Percentiles rank a stretch among this genome's conserved stretches.
Conservation (phyloP, 2,797 vertebrate species). For the Astyanax mexicanus region DNA sequence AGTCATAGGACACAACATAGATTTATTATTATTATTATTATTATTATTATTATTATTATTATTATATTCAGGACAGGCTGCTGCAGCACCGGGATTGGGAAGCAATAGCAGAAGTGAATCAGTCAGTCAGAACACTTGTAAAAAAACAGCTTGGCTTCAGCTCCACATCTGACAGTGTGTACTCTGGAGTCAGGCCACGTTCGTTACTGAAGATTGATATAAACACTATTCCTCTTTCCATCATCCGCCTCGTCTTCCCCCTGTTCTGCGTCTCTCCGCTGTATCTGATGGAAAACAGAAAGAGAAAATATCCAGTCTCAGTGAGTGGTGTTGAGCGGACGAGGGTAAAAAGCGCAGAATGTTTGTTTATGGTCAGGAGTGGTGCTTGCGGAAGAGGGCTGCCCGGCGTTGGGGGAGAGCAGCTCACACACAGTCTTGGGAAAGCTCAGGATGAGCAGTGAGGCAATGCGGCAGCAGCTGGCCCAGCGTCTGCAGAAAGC, state of each 20-base stretch:
- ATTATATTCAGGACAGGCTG: background rate
- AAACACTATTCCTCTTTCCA: constrained; percentile 23
- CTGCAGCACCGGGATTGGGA: background rate
- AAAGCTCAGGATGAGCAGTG: constrained; percentile 43
- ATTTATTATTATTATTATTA: too few species aligned
- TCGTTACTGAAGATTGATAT: constrained; percentile 23
- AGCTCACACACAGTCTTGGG: constrained; percentile 28
- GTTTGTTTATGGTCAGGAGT: constrained; percentile 66
- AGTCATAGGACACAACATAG: too few species aligned
- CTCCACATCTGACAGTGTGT: constrained; percentile 1
- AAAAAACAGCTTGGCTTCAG: background rate
- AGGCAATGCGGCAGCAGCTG: constrained; percentile 36
- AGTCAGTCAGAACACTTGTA: background rate
- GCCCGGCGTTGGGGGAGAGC: background rate
- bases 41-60: too few species aligned
- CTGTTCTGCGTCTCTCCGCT: constrained; percentile 8
- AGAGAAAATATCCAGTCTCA: constrained; percentile 53
- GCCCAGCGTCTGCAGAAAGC: constrained; percentile 9
- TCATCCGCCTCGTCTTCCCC: constrained; percentile 37
- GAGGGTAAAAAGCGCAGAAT: constrained; percentile 44
- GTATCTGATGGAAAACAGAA: constrained; percentile 59
- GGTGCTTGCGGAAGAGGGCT: constrained; percentile 48
- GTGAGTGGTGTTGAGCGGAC: constrained; percentile 37
- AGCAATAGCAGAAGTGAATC: background rate
- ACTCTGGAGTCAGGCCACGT: constrained; percentile 18